Evolutionary conservation across 2,888 invertebrate species (phyloP), one percentile per base, ranked within the genome.

Genomic region (Ophion obscuratus): DNA sequence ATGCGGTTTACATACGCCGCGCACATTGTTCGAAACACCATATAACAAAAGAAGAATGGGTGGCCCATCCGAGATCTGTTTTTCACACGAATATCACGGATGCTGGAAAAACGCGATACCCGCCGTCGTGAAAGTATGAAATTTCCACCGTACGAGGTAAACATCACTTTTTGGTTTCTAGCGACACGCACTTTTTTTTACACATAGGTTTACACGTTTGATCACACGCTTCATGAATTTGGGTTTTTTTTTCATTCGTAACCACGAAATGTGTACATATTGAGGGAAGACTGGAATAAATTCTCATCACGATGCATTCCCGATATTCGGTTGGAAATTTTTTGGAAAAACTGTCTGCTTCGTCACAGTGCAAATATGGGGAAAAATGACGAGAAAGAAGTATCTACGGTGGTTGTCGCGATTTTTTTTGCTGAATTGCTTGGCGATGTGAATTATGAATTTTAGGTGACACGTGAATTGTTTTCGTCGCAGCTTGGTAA

Each of bases 111-210:
- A 36, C 17, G 27, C 27, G 31, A 14, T 61, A 47, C 36, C 59
- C 47, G 53, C 14, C n/a, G 11, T 4, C 66, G 17, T 79, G 75
- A 75, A 61, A 85, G 61, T 40, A 85, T 85, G 85, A 82, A 80
- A 75, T 47, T 67, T 82, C 76, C 82, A 82, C 75, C 75, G 47
- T 79, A 71, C 78, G 82, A 85, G 85, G 85, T 85, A 61, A 75
- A 82, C 44, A 47, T n/a, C 20, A 9, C 40, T 40, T 67, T 61
- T 67, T 61, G 40, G 57, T 67, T 67, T 57, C 31, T 66, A 47
- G 5, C 36, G 31, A 66, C 53, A 59, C 27, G 66, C 24, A 36
- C 17, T 47, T 20, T 44, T 20, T 24, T 59, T 9, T n/a, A 57
- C 20, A 66, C 53, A 66, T 36, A 27, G 10, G 24, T 20, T 36